Percentiles rank a stretch among this genome's conserved stretches.
phyloP scores from a whole-genome alignment of 2,888 invertebrate genomes.

The Molorchus minor region DNA sequence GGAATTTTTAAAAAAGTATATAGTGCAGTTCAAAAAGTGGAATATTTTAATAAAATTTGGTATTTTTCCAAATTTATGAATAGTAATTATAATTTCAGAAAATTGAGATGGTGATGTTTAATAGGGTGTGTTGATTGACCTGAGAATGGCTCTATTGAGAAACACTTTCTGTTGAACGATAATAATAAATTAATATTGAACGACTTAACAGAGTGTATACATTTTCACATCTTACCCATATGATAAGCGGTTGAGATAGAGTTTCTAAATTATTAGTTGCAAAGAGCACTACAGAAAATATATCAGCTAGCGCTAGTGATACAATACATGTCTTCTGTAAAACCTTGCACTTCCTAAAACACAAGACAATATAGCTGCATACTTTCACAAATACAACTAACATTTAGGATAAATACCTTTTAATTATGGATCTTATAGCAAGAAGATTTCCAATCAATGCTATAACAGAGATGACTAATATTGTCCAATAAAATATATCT shows the following conservation, averaged over 20 bases:
- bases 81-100: too few species aligned
- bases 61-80: too few species aligned
- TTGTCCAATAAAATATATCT: conserved; percentile 40
- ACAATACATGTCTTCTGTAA: conserved; percentile 65
- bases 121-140: too few species aligned
- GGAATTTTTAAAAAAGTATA: too few species aligned
- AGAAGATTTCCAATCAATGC: conserved; percentile 43
- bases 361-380: conserved; percentile 2
- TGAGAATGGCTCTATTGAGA: too few species aligned
- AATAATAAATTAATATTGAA: neutral
- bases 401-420: conserved; percentile 41
- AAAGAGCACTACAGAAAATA: conserved; percentile 56
- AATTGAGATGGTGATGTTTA: too few species aligned
- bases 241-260: conserved; percentile 53
- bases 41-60: too few species aligned
- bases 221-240: conserved; percentile 54
- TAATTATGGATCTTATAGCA: conserved; percentile 47
- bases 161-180: too few species aligned
- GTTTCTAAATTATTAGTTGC: conserved; percentile 55
- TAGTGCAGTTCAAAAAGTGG: too few species aligned
- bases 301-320: conserved; percentile 65
- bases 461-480: conserved; percentile 36
- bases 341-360: conserved; percentile 63
- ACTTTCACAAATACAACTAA: conserved; percentile 6
- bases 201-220: neutral